Conservation (phyloP, 2,888 invertebrate genomes). For the Leuctra nigra region DNA sequence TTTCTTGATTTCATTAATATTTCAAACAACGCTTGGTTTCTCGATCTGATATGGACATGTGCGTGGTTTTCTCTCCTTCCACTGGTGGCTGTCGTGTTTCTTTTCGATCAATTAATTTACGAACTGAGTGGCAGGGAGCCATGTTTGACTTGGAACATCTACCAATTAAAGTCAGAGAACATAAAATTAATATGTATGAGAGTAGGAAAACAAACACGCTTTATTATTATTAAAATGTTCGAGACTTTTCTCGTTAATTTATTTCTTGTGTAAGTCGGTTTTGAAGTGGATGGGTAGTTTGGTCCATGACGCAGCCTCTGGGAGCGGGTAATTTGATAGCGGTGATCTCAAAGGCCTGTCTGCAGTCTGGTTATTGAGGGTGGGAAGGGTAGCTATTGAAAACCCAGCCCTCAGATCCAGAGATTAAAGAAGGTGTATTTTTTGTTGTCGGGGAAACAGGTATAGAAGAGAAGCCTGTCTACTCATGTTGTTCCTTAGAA, state of each 20-base stretch:
- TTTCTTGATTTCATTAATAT: neutral
- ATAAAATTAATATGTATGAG: neutral
- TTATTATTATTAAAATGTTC: too few species aligned
- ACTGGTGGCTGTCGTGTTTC: too few species aligned
- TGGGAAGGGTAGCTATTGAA: constrained; percentile 4
- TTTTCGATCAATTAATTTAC: too few species aligned
- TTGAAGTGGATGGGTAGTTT: neutral
- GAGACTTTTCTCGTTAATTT: constrained; percentile 1
- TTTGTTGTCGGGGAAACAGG: neutral
- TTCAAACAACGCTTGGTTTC: neutral
- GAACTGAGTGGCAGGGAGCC: too few species aligned
- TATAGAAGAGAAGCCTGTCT: neutral
- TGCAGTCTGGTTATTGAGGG: neutral
- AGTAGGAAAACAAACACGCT: neutral
- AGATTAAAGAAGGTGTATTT: neutral
- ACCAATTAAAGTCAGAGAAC: neutral
- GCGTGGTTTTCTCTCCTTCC: neutral
- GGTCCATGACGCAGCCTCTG: neutral
- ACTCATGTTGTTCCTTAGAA: neutral
- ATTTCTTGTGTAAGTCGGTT: neutral
- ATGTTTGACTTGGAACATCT: too few species aligned
- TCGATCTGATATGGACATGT: neutral
- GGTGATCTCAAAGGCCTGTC: constrained; percentile 13
- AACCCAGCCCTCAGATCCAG: neutral
- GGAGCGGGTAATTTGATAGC: constrained; percentile 13